These are phyloP conservation scores for Vollenhovia emeryi DNA, from an alignment of 1,140 invertebrate genomes.

Conservation along the genomic window DNA sequence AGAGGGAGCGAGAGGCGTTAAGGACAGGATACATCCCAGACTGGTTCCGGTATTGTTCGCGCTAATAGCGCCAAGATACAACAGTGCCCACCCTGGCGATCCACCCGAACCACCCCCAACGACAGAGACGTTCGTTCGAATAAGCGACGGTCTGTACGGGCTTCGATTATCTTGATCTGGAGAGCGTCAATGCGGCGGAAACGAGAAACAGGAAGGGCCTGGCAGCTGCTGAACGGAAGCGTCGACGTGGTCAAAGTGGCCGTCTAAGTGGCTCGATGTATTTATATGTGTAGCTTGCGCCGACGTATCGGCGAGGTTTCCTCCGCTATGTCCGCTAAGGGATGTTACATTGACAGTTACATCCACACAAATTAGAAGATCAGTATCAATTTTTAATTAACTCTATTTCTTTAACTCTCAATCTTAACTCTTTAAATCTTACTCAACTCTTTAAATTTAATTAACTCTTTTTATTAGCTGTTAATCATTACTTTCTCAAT, in stretches of 20 bases:
- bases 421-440: too few relatives aligned
- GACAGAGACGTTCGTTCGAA: conserved; percentile 70
- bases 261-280: conserved; percentile 50
- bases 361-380: neutral
- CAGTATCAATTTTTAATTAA: neutral
- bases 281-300: conserved; percentile 38
- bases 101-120: conserved; percentile 59
- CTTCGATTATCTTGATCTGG: conserved; percentile 85
- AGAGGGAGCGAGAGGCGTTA: conserved; percentile 77
- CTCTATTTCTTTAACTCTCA: too few relatives aligned
- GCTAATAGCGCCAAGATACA: conserved; percentile 84
- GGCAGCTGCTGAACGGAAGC: conserved; percentile 56
- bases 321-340: neutral
- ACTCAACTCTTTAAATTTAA: too few relatives aligned
- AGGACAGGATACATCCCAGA: conserved; percentile 82
- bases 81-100: conserved; percentile 49
- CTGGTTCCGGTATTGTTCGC: conserved; percentile 84
- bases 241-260: conserved; percentile 54
- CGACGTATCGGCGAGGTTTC: conserved; percentile 3
- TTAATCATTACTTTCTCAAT: neutral
- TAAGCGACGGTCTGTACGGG: conserved; percentile 74
- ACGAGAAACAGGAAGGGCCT: conserved; percentile 71
- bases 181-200: conserved; percentile 81
- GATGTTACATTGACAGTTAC: neutral
- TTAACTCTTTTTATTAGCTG: too few relatives aligned